Conservation (phyloP, 2,113 vertebrate species). For the Sorex fumeus region DNA sequence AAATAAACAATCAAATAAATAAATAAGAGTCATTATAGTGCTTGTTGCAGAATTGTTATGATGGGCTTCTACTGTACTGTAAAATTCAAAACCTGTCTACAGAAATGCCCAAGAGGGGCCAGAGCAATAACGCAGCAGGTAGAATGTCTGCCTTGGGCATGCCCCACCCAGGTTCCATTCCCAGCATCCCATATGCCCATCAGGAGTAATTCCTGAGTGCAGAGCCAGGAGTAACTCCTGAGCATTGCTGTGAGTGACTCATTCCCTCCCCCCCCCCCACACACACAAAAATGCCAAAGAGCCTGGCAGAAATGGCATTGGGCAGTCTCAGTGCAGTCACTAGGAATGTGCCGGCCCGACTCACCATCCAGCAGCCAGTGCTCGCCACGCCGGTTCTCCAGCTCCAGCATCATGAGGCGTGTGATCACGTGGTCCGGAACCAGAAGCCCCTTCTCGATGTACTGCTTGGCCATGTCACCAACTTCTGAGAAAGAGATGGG, state of each 20-base stretch:
- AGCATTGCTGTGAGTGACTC: background rate
- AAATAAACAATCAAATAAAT: too few species aligned
- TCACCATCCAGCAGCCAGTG: slow-evolving; percentile 97
- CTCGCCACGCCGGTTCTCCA: slow-evolving; percentile 91
- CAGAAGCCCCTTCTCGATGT: slow-evolving; percentile 92
- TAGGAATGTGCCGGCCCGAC: background rate
- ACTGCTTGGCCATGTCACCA: slow-evolving; percentile 92
- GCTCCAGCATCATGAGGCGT: slow-evolving; percentile 91
- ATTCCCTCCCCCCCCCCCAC: background rate
- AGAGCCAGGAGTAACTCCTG: too few species aligned
- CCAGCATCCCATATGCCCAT: too few species aligned
- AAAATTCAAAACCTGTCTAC: background rate
- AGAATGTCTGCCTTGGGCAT: too few species aligned
- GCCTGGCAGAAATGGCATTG: background rate
- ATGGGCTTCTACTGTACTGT: background rate
- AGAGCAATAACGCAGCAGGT: too few species aligned
- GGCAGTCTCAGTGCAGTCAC: too few species aligned
- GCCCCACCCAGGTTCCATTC: too few species aligned
- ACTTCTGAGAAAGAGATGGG: slow-evolving; percentile 88
- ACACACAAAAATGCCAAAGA: background rate
- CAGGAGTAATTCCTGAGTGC: too few species aligned
- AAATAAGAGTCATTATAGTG: too few species aligned
- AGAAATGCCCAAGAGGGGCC: too few species aligned
- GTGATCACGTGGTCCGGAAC: slow-evolving; percentile 97
- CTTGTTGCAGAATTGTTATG: background rate